Evolutionary conservation across 2,888 invertebrate genomes (phyloP).

Genomic region (Harpagoxenus sublaevis): DNA sequence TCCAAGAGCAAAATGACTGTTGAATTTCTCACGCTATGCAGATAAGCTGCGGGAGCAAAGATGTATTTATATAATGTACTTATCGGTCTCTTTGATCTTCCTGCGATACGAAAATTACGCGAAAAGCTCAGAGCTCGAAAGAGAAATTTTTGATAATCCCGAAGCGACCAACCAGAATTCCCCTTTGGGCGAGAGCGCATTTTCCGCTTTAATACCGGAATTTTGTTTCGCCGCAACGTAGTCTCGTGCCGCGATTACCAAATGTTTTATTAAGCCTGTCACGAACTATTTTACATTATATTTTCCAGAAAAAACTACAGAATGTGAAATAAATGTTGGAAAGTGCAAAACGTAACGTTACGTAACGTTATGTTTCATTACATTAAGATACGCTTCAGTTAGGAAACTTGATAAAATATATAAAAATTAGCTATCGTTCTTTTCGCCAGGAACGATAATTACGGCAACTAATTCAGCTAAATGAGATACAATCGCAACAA

Average conservation of each 20-base stretch:
- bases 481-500: background rate
- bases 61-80: constrained; percentile 6
- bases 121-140: background rate
- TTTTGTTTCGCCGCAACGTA: constrained; percentile 14
- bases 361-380: background rate
- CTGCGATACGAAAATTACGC: background rate
- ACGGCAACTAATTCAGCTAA: background rate
- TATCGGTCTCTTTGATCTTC: constrained; percentile 23
- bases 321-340: constrained; percentile 7
- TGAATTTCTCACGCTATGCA: background rate
- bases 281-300: constrained; percentile 34
- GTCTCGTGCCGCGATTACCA: constrained; percentile 20
- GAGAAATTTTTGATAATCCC: constrained; percentile 18
- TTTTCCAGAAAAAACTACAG: background rate
- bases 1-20: background rate
- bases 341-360: background rate
- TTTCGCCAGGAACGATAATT: background rate
- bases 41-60: background rate
- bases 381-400: background rate
- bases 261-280: constrained; percentile 41
- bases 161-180: background rate
- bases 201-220: constrained; percentile 39
- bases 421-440: background rate
- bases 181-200: background rate
- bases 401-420: background rate